These are phyloP conservation scores for Caenorhabditis sp. DNA, from an alignment of 2,888 invertebrate genomes.

Conservation along the genomic window DNA sequence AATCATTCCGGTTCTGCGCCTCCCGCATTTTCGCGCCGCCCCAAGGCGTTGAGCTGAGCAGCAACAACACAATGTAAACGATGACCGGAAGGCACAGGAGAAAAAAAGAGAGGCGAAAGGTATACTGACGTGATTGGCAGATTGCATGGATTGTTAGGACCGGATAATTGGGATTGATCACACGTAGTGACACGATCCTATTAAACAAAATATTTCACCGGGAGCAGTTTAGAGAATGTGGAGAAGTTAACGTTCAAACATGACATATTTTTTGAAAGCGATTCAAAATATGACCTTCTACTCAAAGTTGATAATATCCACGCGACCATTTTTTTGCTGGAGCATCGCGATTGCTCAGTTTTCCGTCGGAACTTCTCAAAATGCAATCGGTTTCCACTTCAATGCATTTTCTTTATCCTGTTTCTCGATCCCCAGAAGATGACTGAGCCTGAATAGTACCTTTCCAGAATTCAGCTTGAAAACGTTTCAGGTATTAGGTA, in stretches of 20 bases:
- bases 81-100: constrained; percentile 59
- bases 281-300: too few relatives aligned
- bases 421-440: too few relatives aligned
- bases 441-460: too few relatives aligned
- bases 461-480: too few relatives aligned
- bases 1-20: constrained; percentile 65
- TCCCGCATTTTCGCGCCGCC: constrained; percentile 58
- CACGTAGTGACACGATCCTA: constrained; percentile 17
- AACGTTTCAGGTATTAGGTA: too few relatives aligned
- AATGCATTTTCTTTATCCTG: neutral
- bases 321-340: too few relatives aligned
- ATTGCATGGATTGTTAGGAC: constrained; percentile 24
- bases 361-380: neutral
- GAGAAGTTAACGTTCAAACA: too few relatives aligned
- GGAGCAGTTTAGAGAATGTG: too few relatives aligned
- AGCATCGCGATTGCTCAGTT: neutral
- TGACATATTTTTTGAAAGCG: too few relatives aligned
- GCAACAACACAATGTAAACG: constrained; percentile 65
- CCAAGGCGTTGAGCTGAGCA: constrained; percentile 62
- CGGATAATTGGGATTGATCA: constrained; percentile 37
- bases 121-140: constrained; percentile 55
- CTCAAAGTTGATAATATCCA: neutral
- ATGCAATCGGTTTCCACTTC: neutral
- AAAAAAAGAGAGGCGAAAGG: neutral
- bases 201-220: constrained; percentile 1